Percentiles rank a stretch among this genome's conserved stretches.
Evolutionary conservation across 2,113 vertebrate species (phyloP).

Genomic region (Malurus melanocephalus): DNA sequence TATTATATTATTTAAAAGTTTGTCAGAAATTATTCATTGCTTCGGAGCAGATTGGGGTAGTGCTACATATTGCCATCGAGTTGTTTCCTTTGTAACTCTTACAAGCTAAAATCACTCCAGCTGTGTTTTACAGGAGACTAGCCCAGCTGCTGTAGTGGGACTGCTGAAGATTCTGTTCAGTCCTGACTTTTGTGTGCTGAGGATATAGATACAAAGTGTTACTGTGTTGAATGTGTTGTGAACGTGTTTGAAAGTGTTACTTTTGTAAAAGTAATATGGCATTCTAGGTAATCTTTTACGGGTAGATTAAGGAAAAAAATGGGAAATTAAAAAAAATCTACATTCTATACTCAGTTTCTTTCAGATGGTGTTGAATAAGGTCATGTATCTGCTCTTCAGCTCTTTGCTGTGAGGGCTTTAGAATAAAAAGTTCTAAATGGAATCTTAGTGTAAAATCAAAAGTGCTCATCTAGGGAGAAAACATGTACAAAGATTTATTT

Average conservation of each 20-base stretch:
- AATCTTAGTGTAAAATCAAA: not conserved
- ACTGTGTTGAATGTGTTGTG: not conserved
- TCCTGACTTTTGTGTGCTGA: not conserved
- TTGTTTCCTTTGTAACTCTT: not conserved
- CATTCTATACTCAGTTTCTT: not conserved
- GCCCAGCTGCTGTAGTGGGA: not conserved
- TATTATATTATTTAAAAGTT: not conserved
- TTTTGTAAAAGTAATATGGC: not conserved
- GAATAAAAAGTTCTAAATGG: not conserved
- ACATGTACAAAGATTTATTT: not conserved
- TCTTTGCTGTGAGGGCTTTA: not conserved
- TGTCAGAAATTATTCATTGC: not conserved
- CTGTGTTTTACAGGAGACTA: not conserved
- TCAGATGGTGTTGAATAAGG: not conserved
- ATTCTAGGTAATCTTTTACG: not conserved
- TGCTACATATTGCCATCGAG: not conserved
- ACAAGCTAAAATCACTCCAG: not conserved
- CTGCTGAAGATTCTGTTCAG: not conserved
- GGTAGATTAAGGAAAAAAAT: not conserved
- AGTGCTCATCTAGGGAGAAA: not conserved
- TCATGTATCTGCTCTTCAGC: not conserved
- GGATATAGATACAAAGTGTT: not conserved
- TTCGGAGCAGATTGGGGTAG: not conserved
- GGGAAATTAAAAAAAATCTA: not conserved
- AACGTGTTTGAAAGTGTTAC: no score